Evolutionary conservation across 2,797 vertebrate genomes (phyloP).

Genomic region (Cynopterus sphinx): DNA sequence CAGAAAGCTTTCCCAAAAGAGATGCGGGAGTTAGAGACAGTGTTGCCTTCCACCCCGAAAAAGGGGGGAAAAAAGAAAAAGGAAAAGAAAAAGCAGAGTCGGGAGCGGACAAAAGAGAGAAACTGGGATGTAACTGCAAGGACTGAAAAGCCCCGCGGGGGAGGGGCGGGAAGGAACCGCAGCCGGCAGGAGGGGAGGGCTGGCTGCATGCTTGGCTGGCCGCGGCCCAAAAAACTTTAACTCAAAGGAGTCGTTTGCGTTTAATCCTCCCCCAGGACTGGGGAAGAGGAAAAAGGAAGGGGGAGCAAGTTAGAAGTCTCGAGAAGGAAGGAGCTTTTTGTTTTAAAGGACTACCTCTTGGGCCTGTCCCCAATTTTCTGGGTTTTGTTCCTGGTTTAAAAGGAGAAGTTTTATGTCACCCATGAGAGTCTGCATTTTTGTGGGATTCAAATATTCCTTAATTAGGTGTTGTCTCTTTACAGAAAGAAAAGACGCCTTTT

Average conservation of each 20-base stretch:
- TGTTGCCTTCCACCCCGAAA: too few species aligned
- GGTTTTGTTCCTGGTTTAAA: slow-evolving; percentile 75
- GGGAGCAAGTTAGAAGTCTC: slow-evolving; percentile 10
- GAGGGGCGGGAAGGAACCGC: background rate
- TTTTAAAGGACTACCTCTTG: slow-evolving; percentile 70
- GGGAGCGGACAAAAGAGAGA: background rate
- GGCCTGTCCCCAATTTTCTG: slow-evolving; percentile 75
- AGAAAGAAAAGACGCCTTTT: slow-evolving; percentile 79
- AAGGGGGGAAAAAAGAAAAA: background rate
- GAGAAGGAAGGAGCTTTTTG: slow-evolving; percentile 54
- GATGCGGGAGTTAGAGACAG: background rate
- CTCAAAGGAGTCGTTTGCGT: slow-evolving; percentile 51
- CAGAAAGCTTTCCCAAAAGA: background rate
- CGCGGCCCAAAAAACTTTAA: slow-evolving; percentile 18
- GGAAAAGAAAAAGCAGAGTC: background rate
- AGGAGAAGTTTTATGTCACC: slow-evolving; percentile 78
- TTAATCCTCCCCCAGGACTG: slow-evolving; percentile 46
- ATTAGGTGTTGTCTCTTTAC: slow-evolving; percentile 84
- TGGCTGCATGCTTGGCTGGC: background rate
- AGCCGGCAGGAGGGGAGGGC: background rate
- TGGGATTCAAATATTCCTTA: slow-evolving; percentile 85
- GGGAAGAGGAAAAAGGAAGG: background rate
- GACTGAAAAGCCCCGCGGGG: background rate
- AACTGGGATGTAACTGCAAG: background rate
- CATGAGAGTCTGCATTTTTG: slow-evolving; percentile 81